phyloP scores from a whole-genome alignment of 2,113 vertebrate species.

The Mellivora capensis region DNA sequence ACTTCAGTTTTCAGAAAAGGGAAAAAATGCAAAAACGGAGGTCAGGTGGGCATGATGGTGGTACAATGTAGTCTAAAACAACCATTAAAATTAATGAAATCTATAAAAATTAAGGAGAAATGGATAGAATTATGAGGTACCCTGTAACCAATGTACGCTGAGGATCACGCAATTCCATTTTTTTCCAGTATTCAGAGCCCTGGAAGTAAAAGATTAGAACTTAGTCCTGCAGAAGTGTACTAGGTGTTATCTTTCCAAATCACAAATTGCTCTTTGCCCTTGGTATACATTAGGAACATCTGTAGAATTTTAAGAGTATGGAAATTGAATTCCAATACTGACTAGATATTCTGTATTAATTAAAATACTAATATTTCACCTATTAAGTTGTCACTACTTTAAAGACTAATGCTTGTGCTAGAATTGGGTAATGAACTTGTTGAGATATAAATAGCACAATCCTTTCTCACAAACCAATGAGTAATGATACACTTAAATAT shows the following conservation, averaged over 20 bases:
- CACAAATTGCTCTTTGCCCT: background rate
- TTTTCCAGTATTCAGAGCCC: background rate
- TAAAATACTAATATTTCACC: background rate
- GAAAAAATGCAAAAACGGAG: background rate
- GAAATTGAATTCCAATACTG: background rate
- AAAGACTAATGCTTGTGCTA: background rate
- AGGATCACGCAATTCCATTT: background rate
- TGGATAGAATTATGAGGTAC: background rate
- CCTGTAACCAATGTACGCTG: background rate
- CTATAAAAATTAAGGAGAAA: background rate
- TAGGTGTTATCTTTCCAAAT: background rate
- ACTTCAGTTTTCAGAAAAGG: background rate
- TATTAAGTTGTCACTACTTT: background rate
- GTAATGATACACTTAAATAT: background rate
- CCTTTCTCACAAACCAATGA: background rate
- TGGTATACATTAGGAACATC: background rate
- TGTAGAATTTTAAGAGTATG: background rate
- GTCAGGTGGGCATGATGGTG: fast-evolving
- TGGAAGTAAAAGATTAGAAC: background rate
- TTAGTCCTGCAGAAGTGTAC: background rate
- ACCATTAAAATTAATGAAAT: background rate
- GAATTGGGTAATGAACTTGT: background rate
- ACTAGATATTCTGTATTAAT: background rate
- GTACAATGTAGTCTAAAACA: background rate
- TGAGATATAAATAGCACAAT: background rate